Conservation (phyloP, 2,113 vertebrate species). For the human (Homo sapiens) region DNA sequence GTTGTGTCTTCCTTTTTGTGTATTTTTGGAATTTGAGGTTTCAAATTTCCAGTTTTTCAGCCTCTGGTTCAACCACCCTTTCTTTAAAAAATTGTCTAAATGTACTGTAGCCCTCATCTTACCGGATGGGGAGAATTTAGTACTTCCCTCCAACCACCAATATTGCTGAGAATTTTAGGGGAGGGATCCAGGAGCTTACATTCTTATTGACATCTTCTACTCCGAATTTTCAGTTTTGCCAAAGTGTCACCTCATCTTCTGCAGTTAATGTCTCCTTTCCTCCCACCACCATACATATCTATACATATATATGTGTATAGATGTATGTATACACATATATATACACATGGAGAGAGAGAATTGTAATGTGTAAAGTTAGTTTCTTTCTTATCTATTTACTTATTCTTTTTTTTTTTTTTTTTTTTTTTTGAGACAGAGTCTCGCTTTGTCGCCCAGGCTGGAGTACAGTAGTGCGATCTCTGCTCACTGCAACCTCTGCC, state of each 20-base stretch:
- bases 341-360: no score
- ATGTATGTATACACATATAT: no score
- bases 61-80: background rate
- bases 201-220: background rate
- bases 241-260: background rate
- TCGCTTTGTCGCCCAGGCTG: background rate
- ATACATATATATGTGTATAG: no score
- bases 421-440: background rate
- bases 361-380: no score
- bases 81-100: background rate
- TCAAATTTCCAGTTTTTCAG: background rate
- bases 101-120: background rate
- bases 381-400: no score
- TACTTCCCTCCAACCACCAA: background rate
- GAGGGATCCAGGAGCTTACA: background rate
- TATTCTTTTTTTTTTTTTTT: no score
- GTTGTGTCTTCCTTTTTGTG: background rate
- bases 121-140: background rate
- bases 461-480: background rate
- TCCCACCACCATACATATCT: background rate
- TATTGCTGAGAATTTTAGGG: background rate
- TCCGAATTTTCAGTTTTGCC: background rate
- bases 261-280: background rate
- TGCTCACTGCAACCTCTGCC: background rate
- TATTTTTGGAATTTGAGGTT: background rate